Conservation (phyloP, 2,888 invertebrate genomes). For the Chymomyza procnemis region DNA sequence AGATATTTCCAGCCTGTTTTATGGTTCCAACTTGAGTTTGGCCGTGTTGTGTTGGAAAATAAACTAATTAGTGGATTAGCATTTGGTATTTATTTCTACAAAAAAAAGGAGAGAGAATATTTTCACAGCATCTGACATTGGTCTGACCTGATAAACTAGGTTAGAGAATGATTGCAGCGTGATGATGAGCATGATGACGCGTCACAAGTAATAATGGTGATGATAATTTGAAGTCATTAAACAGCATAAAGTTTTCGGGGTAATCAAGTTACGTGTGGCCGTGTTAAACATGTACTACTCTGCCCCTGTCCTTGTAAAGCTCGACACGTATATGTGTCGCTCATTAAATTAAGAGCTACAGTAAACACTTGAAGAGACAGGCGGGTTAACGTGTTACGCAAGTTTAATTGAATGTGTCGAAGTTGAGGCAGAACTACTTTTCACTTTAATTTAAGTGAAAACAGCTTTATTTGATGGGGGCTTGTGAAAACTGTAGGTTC, state of each 20-base stretch:
- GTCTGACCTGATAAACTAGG: not conserved
- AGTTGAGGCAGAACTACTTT: too few species aligned
- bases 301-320: not conserved
- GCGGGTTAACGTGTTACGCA: not conserved
- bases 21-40: slow-evolving; percentile 14
- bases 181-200: not conserved
- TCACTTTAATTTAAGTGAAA: too few species aligned
- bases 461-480: too few species aligned
- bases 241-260: not conserved
- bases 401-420: too few species aligned
- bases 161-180: not conserved
- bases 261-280: not conserved
- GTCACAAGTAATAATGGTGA: slow-evolving; percentile 3
- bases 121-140: slow-evolving; percentile 34
- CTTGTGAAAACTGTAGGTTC: too few species aligned
- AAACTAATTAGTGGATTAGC: slow-evolving; percentile 63
- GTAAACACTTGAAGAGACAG: not conserved
- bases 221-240: slow-evolving; percentile 4
- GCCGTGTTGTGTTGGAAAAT: slow-evolving; percentile 28
- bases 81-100: slow-evolving; percentile 33
- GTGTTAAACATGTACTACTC: not conserved
- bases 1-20: slow-evolving; percentile 5
- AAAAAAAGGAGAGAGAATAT: slow-evolving; percentile 7
- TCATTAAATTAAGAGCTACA: slow-evolving; percentile 39
- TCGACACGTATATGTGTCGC: slow-evolving; percentile 27